phyloP scores from a whole-genome alignment of 1,140 invertebrate genomes.

The Lysiphlebus fabarum region DNA sequence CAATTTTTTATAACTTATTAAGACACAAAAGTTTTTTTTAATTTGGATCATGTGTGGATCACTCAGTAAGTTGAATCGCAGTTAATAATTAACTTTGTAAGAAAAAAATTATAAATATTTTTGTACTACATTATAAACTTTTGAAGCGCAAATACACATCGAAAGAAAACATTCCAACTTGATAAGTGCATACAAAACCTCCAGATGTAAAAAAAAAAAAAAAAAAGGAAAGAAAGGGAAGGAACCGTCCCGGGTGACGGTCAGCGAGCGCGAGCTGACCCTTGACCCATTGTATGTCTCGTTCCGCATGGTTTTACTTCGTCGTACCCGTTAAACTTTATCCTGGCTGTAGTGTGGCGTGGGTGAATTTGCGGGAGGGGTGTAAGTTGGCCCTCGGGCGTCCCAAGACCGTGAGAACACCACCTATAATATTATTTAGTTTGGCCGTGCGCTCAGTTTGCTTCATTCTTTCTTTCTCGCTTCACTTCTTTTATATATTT shows the following conservation, averaged over 20 bases:
- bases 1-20: neutral
- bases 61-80: conserved; percentile 45
- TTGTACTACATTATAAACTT: conserved; percentile 9
- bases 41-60: neutral
- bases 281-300: conserved; percentile 42
- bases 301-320: conserved; percentile 29
- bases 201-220: conserved; percentile 24
- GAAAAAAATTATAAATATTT: too few species aligned
- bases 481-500: conserved; percentile 16
- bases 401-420: conserved; percentile 56
- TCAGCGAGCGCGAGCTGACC: conserved; percentile 55
- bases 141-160: conserved; percentile 16
- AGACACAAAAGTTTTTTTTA: neutral
- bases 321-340: conserved; percentile 27
- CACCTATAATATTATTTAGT: conserved; percentile 59
- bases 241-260: conserved; percentile 53
- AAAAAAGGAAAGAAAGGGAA: conserved; percentile 34
- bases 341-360: conserved; percentile 28
- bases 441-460: conserved; percentile 38
- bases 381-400: conserved; percentile 54
- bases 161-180: neutral
- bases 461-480: conserved; percentile 26
- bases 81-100: conserved; percentile 28
- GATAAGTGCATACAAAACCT: neutral
- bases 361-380: conserved; percentile 27